phyloP scores from a whole-genome alignment of 2,888 invertebrate species.

The Conomelus anceps region DNA sequence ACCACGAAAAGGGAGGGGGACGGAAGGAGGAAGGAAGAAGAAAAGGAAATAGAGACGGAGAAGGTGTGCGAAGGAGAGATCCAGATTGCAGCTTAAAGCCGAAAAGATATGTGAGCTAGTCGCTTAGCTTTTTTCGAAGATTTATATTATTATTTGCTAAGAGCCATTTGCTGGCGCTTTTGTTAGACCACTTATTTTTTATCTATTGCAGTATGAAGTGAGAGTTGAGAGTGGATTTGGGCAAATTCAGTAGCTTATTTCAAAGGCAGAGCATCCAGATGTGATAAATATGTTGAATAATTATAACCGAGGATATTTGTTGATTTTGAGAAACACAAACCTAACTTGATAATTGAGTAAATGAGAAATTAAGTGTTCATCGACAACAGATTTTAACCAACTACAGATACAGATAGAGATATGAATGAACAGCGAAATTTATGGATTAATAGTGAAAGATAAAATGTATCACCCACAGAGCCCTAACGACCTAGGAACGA shows the following conservation, averaged over 20 bases:
- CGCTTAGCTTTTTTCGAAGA: neutral
- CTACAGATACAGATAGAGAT: no score
- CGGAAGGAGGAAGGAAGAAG: neutral
- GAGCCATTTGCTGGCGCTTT: neutral
- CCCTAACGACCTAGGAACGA: no score
- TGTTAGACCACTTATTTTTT: neutral
- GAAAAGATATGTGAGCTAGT: neutral
- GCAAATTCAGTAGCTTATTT: neutral
- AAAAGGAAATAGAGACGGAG: neutral
- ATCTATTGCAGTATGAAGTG: neutral
- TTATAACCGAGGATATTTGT: no score
- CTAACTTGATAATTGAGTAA: no score
- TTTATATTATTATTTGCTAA: neutral
- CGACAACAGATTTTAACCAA: no score
- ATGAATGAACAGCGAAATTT: no score
- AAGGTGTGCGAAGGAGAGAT: neutral
- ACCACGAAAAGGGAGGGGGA: neutral
- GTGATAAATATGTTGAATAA: no score
- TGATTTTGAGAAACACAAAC: neutral
- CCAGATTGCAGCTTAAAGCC: neutral
- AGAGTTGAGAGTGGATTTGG: no score
- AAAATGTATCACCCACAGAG: no score
- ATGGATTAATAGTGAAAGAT: no score
- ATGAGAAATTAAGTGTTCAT: no score
- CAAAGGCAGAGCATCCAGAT: neutral